Evolutionary conservation across 2,797 vertebrate species (phyloP), one percentile per base, ranked within the genome.

Genomic region (Nannoperca obscura): DNA sequence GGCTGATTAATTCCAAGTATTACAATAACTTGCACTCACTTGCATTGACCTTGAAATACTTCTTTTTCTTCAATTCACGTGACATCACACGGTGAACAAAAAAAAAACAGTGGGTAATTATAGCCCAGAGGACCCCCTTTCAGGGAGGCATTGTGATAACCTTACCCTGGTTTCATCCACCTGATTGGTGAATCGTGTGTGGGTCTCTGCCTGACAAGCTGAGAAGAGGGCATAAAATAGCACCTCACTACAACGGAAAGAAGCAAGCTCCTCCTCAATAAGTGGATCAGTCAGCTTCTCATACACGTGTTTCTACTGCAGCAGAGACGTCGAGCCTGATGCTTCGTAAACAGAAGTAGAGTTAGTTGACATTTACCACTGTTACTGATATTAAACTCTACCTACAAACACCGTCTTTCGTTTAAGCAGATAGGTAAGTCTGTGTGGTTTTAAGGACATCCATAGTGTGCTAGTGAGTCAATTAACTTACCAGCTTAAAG

Each of bases 41-140:
- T 32, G 42, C 22, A 38, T 7, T 85, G 82, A 83, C 81, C 74
- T 88, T 85, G 81, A 82, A 78, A 60, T 20, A 34, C 54, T 59
- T 55, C 3, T 40, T 49, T 53, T 42, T 15, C 7, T 14, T 0
- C 2, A 17, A 9, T 3, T 5, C 1, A 9, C 20, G 34, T 76
- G 55, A 75, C 3, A 44, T 68, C 50, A 62, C 0, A 30, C 0
- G 6, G 36, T 46, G 15, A 47, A 58, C 24, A 27, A 36, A 17
- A 1, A 0, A 1, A 4, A 5, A 0, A 0, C 0, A 0, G 0
- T 0, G 0, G n/a, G 1, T 1, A 0, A 3, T 13, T 42, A 0
- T 0, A 0, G 1, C 63, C 60, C 82, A 3, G 3, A 32, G 3
- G 4, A 0, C 0, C 5, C n/a, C 19, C 49, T 66, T 0, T 7